Evolutionary conservation across 1,140 invertebrate species (phyloP), one percentile per base, ranked within the genome.

Genomic region (Procambarus clarkii): DNA sequence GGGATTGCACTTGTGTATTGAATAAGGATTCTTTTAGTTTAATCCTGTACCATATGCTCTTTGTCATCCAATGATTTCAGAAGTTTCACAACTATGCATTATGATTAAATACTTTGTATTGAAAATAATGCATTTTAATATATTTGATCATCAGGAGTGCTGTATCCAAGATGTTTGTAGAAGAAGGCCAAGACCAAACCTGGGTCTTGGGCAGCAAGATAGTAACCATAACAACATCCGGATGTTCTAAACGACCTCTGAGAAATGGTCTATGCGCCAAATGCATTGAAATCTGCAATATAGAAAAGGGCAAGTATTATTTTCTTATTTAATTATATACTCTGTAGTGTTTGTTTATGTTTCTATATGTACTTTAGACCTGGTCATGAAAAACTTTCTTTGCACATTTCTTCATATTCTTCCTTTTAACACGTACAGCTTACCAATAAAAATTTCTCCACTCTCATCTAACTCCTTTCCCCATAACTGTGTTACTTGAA

Each of bases 141-240:
- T 54, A 64, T 69, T 7, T 60, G 48, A 9, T 8, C 60, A 24
- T 34, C 90, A 93, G 98, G 93, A 95, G 97, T 86, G 96, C 97
- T n/a, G 96, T 96, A 18, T 96, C 97, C 2, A 97, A 99, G 93
- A 98, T 98, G 94, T 94, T 99, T 58, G 94, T 99, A 13, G 96
- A 96, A 93, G 97, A 96, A 92, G 97, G 97, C 0, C 97, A 97
- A 92, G 97, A 97, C 21, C 97, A 97, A 94, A 98, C 97, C 46
- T 99, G 98, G 98, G 94, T 99, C 80, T 95, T 99, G 79, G 98
- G 98, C 0, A 98, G 98, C 94, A 98, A 97, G 94, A 94, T 99
- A 48, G 96, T 99, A 83, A 99, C 98, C 24, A 96, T 99, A 76
- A 99, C 98, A 48, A 99, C 98, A 0, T 98, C 98, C 94, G 98